Evolutionary conservation across 2,888 invertebrate genomes (phyloP).

Genomic region (Alitta virens): DNA sequence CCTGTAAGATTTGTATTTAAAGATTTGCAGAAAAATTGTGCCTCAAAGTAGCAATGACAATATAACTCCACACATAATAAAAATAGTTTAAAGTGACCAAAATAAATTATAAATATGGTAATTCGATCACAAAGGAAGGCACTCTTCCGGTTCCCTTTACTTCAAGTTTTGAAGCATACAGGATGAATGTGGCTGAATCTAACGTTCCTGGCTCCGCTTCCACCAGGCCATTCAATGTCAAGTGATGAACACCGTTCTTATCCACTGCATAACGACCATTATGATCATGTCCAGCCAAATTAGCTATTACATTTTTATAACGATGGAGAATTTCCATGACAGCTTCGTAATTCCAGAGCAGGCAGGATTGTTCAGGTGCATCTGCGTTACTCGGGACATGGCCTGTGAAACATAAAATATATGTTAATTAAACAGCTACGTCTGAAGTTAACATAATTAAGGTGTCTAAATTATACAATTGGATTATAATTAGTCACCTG

Average conservation of each 20-base stretch:
- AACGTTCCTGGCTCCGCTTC: neutral
- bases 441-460: too few species aligned
- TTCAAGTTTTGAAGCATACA: neutral
- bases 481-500: too few species aligned
- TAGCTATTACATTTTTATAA: conserved; percentile 44
- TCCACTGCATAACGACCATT: conserved; percentile 45
- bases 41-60: too few species aligned
- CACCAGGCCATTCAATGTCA: conserved; percentile 44
- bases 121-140: neutral
- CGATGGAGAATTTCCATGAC: conserved; percentile 43
- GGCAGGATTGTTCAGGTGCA: conserved; percentile 22
- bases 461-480: too few species aligned
- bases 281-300: conserved; percentile 56
- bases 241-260: conserved; percentile 47
- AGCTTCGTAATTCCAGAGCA: conserved; percentile 54
- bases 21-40: too few species aligned
- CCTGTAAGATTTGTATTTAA: too few species aligned
- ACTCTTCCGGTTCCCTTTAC: neutral
- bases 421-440: too few species aligned
- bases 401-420: too few species aligned
- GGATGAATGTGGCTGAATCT: neutral
- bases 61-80: too few species aligned
- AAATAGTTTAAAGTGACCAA: too few species aligned
- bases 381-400: too few species aligned
- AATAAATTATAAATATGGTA: too few species aligned